Evolutionary conservation across 2,797 vertebrate genomes (phyloP).

Genomic region (Xyrichtys novacula): DNA sequence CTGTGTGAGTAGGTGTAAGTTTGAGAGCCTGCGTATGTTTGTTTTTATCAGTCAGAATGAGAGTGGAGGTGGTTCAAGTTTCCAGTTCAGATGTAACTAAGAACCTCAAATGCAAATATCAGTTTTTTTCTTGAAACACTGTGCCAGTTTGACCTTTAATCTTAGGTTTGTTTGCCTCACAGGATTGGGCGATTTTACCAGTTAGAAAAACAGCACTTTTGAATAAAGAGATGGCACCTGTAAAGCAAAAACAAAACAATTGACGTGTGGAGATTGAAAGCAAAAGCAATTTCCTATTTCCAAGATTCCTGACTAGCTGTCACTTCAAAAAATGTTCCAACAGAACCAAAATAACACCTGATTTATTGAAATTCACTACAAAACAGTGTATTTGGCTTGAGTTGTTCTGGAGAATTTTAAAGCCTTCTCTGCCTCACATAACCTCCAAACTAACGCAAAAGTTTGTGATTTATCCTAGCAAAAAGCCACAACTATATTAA

Average conservation of each 20-base stretch:
- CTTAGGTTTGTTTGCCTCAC: constrained; percentile 35
- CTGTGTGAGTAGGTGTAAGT: constrained; percentile 52
- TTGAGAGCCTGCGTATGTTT: constrained; percentile 34
- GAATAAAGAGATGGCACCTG: constrained; percentile 4
- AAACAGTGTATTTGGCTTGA: too few species aligned
- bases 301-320: not conserved
- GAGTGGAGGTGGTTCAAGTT: constrained; percentile 74
- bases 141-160: constrained; percentile 60
- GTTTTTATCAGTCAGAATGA: constrained; percentile 73
- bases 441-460: not conserved
- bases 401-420: too few species aligned
- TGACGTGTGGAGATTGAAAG: not conserved
- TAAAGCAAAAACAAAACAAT: not conserved
- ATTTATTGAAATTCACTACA: not conserved
- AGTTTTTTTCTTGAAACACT: constrained; percentile 57
- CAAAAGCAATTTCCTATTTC: not conserved
- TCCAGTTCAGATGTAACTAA: constrained; percentile 67
- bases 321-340: not conserved
- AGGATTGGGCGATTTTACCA: constrained; percentile 19
- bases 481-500: too few species aligned
- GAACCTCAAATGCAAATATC: constrained; percentile 55
- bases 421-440: too few species aligned
- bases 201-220: constrained; percentile 4
- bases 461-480: not conserved
- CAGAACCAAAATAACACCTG: not conserved